Percentiles rank a stretch among this genome's conserved stretches.
Evolutionary conservation across 2,113 vertebrate genomes (phyloP).

Genomic region (Osmerus eperlanus): DNA sequence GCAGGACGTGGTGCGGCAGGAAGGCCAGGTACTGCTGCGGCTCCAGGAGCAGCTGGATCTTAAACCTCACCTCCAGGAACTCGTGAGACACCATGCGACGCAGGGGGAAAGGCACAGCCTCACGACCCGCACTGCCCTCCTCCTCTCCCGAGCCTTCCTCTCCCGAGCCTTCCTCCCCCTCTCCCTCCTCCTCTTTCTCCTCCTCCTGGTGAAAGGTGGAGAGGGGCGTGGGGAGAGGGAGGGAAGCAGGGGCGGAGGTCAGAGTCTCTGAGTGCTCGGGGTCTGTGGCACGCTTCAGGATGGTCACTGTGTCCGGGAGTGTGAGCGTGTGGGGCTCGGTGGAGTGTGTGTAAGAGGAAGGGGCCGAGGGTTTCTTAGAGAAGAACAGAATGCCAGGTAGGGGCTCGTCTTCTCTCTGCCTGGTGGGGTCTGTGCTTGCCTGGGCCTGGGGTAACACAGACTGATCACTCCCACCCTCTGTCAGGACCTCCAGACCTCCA

Average conservation of each 20-base stretch:
- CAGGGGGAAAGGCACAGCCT: conserved; percentile 59
- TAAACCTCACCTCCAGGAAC: conserved; percentile 87
- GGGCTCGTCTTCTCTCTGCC: conserved; percentile 69
- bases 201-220: conserved; percentile 25
- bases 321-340: neutral
- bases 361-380: conserved; percentile 24
- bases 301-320: neutral
- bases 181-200: neutral
- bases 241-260: neutral
- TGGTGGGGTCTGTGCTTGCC: neutral
- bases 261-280: neutral
- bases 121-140: conserved; percentile 40
- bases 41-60: conserved; percentile 89
- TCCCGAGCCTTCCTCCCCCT: neutral
- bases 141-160: neutral
- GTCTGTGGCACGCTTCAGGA: conserved; percentile 4
- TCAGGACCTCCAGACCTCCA: neutral
- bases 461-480: conserved; percentile 10
- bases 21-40: conserved; percentile 87
- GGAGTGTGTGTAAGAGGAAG: neutral
- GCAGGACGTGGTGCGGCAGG: conserved; percentile 89
- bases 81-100: conserved; percentile 79
- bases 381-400: conserved; percentile 88
- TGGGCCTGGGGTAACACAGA: conserved; percentile 5
- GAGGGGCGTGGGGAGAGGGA: neutral